These are phyloP conservation scores for Diabrotica virgifera DNA, from an alignment of 1,140 invertebrate species.

Conservation along the genomic window DNA sequence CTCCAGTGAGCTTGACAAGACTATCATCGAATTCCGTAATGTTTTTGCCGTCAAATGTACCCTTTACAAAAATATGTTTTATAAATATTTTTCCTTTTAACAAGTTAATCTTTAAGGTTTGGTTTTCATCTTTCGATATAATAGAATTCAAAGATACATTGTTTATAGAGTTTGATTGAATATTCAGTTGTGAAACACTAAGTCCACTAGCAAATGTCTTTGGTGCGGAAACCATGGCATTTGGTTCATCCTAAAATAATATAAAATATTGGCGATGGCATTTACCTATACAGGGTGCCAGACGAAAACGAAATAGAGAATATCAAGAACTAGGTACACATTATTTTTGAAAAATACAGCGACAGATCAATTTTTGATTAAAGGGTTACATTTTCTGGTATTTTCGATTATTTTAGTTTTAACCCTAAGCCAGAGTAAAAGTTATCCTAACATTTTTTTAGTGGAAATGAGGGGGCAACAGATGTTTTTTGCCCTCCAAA, in stretches of 20 bases:
- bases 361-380: too few species aligned
- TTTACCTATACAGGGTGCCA: too few species aligned
- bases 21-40: conserved; percentile 45
- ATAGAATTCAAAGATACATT: conserved; percentile 46
- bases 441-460: too few species aligned
- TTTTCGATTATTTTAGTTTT: too few species aligned
- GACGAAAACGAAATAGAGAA: too few species aligned
- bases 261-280: too few species aligned
- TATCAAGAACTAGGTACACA: too few species aligned
- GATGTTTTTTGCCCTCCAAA: too few species aligned
- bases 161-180: conserved; percentile 46
- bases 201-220: conserved; percentile 48
- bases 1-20: conserved; percentile 42
- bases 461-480: too few species aligned
- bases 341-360: too few species aligned
- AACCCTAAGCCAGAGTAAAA: too few species aligned
- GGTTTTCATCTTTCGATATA: conserved; percentile 48
- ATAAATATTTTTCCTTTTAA: conserved; percentile 50
- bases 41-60: conserved; percentile 45
- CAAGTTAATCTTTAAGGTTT: conserved; percentile 42
- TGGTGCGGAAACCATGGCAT: conserved; percentile 39
- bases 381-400: too few species aligned
- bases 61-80: conserved; percentile 41
- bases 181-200: conserved; percentile 37
- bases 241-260: conserved; percentile 36